A percentile compares a stretch with the other conserved stretches of the same genome.
These are phyloP conservation scores for Tetraneura akinire DNA, from an alignment of 1,140 invertebrate genomes.

Conservation along the genomic window DNA sequence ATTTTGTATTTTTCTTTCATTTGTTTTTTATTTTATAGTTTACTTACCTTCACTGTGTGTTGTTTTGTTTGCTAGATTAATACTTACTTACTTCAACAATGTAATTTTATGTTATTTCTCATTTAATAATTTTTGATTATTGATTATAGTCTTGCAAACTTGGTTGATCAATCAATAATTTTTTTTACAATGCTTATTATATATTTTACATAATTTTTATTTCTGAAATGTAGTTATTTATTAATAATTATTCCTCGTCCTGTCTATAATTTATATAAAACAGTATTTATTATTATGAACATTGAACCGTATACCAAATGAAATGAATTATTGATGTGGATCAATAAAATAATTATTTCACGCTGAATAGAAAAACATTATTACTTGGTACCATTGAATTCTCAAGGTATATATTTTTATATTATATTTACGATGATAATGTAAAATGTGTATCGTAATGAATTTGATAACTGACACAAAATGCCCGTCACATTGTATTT, in stretches of 20 bases:
- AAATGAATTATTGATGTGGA: too few relatives aligned
- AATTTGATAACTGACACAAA: too few relatives aligned
- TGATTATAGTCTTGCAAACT: background rate
- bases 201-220: background rate
- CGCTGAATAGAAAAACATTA: too few relatives aligned
- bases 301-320: too few relatives aligned
- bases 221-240: background rate
- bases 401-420: too few relatives aligned
- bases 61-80: background rate
- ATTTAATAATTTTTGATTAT: background rate
- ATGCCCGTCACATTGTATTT: too few relatives aligned
- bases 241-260: background rate
- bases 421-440: too few relatives aligned
- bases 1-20: constrained; percentile 12
- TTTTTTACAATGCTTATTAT: background rate
- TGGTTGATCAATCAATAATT: constrained; percentile 10
- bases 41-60: constrained; percentile 4
- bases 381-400: too few relatives aligned
- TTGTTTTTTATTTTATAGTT: background rate
- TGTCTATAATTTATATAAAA: too few relatives aligned
- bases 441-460: too few relatives aligned
- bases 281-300: too few relatives aligned
- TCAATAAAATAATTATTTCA: too few relatives aligned
- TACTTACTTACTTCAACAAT: background rate
- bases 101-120: background rate